phyloP scores from a whole-genome alignment of 2,113 vertebrate genomes.

The Peromyscus polionotus region DNA sequence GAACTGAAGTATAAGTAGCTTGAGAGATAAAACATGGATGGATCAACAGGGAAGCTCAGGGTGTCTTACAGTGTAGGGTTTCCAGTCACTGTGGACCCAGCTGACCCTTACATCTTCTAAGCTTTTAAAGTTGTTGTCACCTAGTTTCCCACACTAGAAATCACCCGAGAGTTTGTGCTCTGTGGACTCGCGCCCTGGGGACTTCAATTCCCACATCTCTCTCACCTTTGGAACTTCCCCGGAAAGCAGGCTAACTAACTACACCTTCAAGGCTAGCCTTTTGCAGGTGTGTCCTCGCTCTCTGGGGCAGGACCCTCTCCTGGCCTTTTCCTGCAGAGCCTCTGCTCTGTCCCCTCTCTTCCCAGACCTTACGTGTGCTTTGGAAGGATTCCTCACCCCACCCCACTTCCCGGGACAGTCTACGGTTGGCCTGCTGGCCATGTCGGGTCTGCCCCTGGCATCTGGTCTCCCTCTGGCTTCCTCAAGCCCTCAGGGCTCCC shows the following conservation, averaged over 20 bases:
- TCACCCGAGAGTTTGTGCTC: background rate
- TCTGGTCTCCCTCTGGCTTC: background rate
- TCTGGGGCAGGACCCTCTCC: background rate
- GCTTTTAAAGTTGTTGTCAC: background rate
- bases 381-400: background rate
- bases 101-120: background rate
- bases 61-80: background rate
- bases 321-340: background rate
- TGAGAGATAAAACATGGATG: fast-evolving
- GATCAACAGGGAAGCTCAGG: background rate
- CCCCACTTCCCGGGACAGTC: background rate
- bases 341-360: background rate
- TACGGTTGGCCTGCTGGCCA: background rate
- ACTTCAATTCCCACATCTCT: background rate
- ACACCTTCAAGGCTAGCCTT: fast-evolving
- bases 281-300: background rate
- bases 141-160: background rate
- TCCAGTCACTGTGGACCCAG: background rate
- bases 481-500: background rate
- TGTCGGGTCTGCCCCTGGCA: background rate
- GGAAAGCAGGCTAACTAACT: fast-evolving
- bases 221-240: background rate
- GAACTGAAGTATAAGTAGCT: background rate
- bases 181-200: fast-evolving
- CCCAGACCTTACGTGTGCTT: background rate